phyloP scores from a whole-genome alignment of 2,797 vertebrate species.

The Steatocranus sp. region DNA sequence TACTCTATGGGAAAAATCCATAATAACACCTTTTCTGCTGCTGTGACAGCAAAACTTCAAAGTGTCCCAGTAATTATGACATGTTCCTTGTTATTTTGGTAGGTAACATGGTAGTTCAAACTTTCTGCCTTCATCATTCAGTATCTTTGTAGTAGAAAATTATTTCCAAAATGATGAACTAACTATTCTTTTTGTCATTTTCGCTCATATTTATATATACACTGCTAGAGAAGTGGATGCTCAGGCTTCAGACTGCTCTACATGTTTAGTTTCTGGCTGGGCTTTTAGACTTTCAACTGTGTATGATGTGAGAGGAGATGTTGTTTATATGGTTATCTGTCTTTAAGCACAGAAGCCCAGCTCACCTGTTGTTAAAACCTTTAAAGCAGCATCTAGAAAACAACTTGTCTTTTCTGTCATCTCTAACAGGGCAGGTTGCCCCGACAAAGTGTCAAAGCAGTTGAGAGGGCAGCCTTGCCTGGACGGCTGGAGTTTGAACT shows the following conservation, averaged over 20 bases:
- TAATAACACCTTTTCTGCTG: slow-evolving; percentile 8
- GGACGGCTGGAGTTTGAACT: slow-evolving; percentile 80
- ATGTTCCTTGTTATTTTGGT: background rate
- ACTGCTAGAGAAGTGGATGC: background rate
- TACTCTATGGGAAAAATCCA: slow-evolving; percentile 8
- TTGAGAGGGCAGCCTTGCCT: slow-evolving; percentile 68
- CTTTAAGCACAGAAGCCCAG: background rate
- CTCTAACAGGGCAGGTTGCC: slow-evolving; percentile 77
- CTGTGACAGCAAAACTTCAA: background rate
- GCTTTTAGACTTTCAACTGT: background rate
- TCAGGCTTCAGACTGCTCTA: background rate
- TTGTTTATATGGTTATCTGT: background rate
- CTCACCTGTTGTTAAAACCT: background rate
- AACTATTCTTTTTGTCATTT: background rate
- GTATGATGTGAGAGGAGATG: background rate
- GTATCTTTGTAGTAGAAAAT: background rate
- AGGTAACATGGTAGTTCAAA: background rate
- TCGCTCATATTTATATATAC: background rate
- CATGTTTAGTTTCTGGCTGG: background rate
- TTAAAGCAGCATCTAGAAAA: background rate
- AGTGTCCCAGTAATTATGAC: background rate
- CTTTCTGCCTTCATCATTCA: background rate
- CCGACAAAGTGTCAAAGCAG: slow-evolving; percentile 70
- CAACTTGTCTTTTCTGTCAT: background rate
- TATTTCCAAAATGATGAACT: background rate